Evolutionary conservation across 30 jellyfish, hydroid and myxozoan species (phyloP).

Genomic region (Aurelia aurita complex sp. Pacific): DNA sequence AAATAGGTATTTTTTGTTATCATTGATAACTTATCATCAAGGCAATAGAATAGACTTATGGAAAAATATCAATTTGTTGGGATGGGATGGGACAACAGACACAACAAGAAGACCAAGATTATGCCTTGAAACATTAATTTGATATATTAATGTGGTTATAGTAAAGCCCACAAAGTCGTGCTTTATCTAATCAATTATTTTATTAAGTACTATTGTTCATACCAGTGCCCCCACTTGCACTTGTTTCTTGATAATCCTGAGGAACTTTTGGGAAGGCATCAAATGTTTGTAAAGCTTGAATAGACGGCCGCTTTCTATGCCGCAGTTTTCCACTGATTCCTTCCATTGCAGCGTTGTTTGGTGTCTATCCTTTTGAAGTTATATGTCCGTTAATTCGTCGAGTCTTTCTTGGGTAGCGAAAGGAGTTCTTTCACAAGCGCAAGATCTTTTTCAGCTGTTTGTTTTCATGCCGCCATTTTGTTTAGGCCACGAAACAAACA

Average conservation of each 20-base stretch:
- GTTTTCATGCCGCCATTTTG: conserved; percentile 20
- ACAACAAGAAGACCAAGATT: no score
- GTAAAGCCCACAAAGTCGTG: no score
- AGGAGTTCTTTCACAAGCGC: no score
- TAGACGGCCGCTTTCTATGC: conserved; percentile 78
- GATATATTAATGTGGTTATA: no score
- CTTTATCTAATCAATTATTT: neutral
- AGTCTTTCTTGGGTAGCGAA: neutral
- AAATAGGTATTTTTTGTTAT: no score
- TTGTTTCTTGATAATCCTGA: conserved; percentile 89
- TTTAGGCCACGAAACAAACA: conserved; percentile 41
- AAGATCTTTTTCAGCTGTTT: neutral
- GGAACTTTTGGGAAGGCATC: conserved; percentile 99
- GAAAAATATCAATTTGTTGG: no score
- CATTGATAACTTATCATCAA: no score
- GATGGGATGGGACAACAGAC: no score
- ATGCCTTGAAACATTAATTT: no score
- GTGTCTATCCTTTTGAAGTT: no score
- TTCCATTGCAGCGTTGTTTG: conserved; percentile 37
- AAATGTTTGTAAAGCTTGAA: conserved; percentile 69
- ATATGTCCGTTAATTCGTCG: neutral
- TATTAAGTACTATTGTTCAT: neutral
- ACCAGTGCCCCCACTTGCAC: conserved; percentile 99
- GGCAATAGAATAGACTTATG: no score
- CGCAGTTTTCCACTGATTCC: conserved; percentile 75